Percentiles rank a stretch among this genome's conserved stretches.
Conservation (phyloP, 2,797 vertebrate genomes). For the Pelodytes ibericus region DNA sequence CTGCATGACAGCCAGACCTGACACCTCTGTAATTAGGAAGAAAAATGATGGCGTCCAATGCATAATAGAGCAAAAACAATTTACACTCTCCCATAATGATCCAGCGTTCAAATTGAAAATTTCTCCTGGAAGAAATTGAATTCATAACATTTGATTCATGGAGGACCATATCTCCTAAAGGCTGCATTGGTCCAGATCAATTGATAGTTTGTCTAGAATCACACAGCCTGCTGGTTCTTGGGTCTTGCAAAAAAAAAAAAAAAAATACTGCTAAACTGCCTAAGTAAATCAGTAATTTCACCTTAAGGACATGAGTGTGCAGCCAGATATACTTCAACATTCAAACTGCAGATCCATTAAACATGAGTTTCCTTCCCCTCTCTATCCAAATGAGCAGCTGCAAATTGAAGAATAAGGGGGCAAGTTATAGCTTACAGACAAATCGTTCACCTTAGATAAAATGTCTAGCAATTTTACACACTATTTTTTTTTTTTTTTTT, state of each 20-base stretch:
- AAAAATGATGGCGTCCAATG: slow-evolving; percentile 99
- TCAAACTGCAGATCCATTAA: slow-evolving; percentile 98
- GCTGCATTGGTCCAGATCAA: slow-evolving; percentile 97
- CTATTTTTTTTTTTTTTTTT: slow-evolving; percentile 66
- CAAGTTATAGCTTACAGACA: slow-evolving; percentile 85
- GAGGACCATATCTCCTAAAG: slow-evolving; percentile 98
- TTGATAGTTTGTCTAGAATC: slow-evolving; percentile 99
- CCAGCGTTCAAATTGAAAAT: slow-evolving; percentile 99
- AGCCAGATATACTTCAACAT: slow-evolving; percentile 94
- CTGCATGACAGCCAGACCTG: slow-evolving; percentile 99
- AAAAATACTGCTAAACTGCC: slow-evolving; percentile 96
- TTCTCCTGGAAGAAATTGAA: slow-evolving; percentile 99
- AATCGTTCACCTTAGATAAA: slow-evolving; percentile 84
- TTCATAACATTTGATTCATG: slow-evolving; percentile 99
- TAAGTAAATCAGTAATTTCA: slow-evolving; percentile 99
- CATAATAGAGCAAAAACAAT: slow-evolving; percentile 99
- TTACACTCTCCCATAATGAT: slow-evolving; percentile 99
- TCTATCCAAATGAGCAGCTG: slow-evolving; percentile 82
- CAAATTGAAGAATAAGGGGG: slow-evolving; percentile 80
- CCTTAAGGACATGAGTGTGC: slow-evolving; percentile 99
- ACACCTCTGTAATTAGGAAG: slow-evolving; percentile 99
- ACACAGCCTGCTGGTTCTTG: slow-evolving; percentile 93
- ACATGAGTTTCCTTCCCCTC: slow-evolving; percentile 82
- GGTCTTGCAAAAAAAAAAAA: slow-evolving; percentile 65
- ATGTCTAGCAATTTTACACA: slow-evolving; percentile 83